Evolutionary conservation across 2,797 vertebrate genomes (phyloP).

Genomic region (Fistularia tabacaria): DNA sequence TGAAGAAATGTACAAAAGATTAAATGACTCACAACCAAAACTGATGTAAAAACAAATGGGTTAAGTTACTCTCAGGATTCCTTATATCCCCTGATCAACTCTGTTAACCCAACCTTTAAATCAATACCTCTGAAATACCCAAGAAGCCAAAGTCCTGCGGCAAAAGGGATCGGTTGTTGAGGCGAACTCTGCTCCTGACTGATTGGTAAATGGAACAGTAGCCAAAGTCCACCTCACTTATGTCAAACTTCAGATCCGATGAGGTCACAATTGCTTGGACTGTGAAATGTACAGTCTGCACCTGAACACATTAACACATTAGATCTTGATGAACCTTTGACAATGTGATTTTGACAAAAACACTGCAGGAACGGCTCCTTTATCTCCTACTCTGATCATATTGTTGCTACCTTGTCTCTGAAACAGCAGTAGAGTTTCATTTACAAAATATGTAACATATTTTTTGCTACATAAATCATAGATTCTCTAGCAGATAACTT

Average conservation of each 20-base stretch:
- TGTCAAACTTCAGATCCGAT: constrained; percentile 82
- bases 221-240: constrained; percentile 79
- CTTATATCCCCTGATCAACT: background rate
- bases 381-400: background rate
- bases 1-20: too few relatives aligned
- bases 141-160: constrained; percentile 91
- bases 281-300: constrained; percentile 73
- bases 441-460: too few relatives aligned
- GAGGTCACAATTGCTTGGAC: constrained; percentile 85
- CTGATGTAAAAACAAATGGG: too few relatives aligned
- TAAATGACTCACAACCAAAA: too few relatives aligned
- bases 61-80: background rate
- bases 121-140: constrained; percentile 80
- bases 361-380: too few relatives aligned
- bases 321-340: background rate
- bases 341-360: too few relatives aligned
- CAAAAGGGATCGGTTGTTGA: constrained; percentile 85
- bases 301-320: constrained; percentile 60
- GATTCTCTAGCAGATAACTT: too few relatives aligned
- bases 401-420: background rate
- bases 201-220: constrained; percentile 83
- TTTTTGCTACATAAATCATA: too few relatives aligned
- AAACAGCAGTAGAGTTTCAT: background rate
- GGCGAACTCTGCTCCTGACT: constrained; percentile 64
- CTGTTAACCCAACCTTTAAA: background rate